Conservation (phyloP, 2,888 invertebrate genomes). For the Exocentrus adspersus region DNA sequence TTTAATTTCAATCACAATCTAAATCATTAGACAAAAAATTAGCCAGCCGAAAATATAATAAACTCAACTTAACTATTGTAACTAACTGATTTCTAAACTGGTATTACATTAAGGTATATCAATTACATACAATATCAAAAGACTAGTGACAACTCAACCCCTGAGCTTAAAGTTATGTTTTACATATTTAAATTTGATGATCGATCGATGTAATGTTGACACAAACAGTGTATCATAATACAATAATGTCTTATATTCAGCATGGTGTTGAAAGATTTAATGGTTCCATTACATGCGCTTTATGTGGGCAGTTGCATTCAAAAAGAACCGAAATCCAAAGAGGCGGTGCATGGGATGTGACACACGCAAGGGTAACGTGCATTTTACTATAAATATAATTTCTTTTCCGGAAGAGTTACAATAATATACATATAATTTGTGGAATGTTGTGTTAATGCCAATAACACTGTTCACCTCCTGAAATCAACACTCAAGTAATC, state of each 20-base stretch:
- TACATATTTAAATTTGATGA: constrained; percentile 34
- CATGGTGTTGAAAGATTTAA: constrained; percentile 42
- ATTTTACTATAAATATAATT: constrained; percentile 40
- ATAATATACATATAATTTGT: too few species aligned
- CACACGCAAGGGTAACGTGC: constrained; percentile 35
- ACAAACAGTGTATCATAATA: constrained; percentile 42
- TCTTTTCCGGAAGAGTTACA: too few species aligned
- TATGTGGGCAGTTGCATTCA: constrained; percentile 33
- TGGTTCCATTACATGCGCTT: constrained; percentile 29
- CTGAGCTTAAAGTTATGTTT: constrained; percentile 21
- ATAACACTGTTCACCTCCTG: too few species aligned
- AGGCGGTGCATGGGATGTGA: constrained; percentile 38
- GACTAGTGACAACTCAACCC: constrained; percentile 1
- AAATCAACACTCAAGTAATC: too few species aligned
- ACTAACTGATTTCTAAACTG: too few species aligned
- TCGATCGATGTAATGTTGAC: constrained; percentile 40
- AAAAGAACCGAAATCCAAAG: constrained; percentile 42
- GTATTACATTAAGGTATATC: too few species aligned
- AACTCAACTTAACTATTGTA: too few species aligned
- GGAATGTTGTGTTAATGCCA: too few species aligned
- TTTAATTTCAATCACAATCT: too few species aligned
- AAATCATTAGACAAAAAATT: too few species aligned
- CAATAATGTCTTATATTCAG: constrained; percentile 43
- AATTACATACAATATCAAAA: too few species aligned
- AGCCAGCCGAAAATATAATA: too few species aligned